These are phyloP conservation scores for Apeltes quadracus DNA, from an alignment of 2,113 vertebrate species.

Conservation along the genomic window DNA sequence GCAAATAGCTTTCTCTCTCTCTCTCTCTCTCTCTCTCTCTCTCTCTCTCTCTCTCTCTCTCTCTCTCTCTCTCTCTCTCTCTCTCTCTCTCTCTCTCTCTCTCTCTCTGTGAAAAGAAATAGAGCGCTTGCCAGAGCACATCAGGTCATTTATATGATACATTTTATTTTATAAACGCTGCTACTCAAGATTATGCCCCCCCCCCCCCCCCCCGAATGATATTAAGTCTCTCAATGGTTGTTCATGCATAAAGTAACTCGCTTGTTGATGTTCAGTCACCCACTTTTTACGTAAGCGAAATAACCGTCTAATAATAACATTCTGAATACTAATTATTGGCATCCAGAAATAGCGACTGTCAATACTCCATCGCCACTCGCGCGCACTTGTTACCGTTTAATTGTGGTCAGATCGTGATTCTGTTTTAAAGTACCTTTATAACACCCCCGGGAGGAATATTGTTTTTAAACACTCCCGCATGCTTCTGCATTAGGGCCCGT, in stretches of 20 bases:
- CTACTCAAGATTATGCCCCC: conserved; percentile 51
- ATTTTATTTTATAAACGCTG: conserved; percentile 44
- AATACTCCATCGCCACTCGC: conserved; percentile 21
- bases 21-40: conserved; percentile 26
- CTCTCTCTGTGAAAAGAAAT: conserved; percentile 58
- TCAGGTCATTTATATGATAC: conserved; percentile 73
- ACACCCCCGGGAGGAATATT: conserved; percentile 61
- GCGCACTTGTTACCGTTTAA: conserved; percentile 39
- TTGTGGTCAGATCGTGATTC: conserved; percentile 43
- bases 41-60: conserved; percentile 25
- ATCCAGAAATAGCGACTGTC: conserved; percentile 36
- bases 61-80: conserved; percentile 12
- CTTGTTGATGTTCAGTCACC: conserved; percentile 13
- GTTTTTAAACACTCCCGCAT: conserved; percentile 53
- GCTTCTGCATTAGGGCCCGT: conserved; percentile 28
- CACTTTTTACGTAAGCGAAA: neutral
- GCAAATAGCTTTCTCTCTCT: conserved; percentile 52
- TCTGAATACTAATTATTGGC: conserved; percentile 7
- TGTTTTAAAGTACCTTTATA: conserved; percentile 38
- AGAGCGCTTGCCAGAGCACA: conserved; percentile 54
- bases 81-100: conserved; percentile 29
- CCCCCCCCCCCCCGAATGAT: conserved; percentile 11
- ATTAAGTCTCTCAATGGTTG: conserved; percentile 26
- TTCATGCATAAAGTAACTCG: neutral
- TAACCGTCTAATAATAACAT: conserved; percentile 8